These are phyloP conservation scores for Notamacropus eugenii DNA, from an alignment of 2,797 vertebrate genomes.

Conservation along the genomic window DNA sequence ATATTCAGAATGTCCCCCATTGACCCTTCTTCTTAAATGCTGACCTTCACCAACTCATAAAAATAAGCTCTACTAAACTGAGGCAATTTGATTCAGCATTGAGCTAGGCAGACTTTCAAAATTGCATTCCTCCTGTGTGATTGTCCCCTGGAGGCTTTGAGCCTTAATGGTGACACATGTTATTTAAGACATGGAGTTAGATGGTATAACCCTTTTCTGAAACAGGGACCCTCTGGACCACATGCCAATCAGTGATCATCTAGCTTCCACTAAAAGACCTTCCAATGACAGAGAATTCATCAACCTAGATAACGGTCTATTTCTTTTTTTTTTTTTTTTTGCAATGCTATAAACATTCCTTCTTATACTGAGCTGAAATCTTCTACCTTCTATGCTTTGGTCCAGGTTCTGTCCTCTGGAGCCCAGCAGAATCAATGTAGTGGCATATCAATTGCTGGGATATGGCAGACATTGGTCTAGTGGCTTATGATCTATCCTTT, in stretches of 20 bases:
- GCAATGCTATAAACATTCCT: neutral
- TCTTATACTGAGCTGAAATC: neutral
- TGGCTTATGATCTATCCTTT: neutral
- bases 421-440: neutral
- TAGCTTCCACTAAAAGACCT: neutral
- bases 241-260: neutral
- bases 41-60: neutral
- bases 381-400: neutral
- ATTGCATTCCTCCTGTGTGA: neutral
- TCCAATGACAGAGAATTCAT: neutral
- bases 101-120: neutral
- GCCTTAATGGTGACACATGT: neutral
- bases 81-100: neutral
- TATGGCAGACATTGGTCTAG: neutral
- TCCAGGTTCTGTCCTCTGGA: neutral
- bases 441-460: neutral
- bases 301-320: neutral
- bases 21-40: neutral
- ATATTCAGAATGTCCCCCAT: neutral
- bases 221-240: neutral
- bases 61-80: neutral
- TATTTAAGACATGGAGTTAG: neutral
- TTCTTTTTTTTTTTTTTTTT: neutral
- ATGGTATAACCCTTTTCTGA: neutral
- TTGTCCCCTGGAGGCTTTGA: neutral